These are phyloP conservation scores for Orgyia antiqua DNA, from an alignment of 2,888 invertebrate genomes.

Conservation along the genomic window DNA sequence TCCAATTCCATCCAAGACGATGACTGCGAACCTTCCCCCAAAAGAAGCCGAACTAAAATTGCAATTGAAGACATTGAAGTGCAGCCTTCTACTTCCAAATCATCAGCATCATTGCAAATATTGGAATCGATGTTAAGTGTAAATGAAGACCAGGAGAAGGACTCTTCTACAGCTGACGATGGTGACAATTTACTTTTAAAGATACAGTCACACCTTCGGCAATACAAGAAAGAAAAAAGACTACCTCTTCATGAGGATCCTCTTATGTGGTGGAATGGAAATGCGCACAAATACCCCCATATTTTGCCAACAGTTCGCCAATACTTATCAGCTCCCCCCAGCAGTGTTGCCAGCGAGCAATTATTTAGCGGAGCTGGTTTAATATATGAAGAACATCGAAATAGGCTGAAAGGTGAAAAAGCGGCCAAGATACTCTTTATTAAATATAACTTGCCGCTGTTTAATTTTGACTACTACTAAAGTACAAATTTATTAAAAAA, in stretches of 20 bases:
- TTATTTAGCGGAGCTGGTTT: conserved; percentile 14
- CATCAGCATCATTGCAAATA: conserved; percentile 16
- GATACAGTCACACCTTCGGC: conserved; percentile 11
- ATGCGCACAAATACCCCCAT: conserved; percentile 8
- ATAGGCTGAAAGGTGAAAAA: conserved; percentile 9
- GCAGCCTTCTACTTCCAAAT: conserved; percentile 13
- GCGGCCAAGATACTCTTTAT: conserved; percentile 3
- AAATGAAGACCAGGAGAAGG: conserved; percentile 15
- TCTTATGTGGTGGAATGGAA: conserved; percentile 12
- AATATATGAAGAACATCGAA: conserved; percentile 12
- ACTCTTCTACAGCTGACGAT: conserved; percentile 15
- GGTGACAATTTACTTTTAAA: conserved; percentile 11
- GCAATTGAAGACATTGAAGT: conserved; percentile 13
- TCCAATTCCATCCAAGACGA: conserved; percentile 12
- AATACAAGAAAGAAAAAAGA: conserved; percentile 16
- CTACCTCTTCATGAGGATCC: conserved; percentile 12
- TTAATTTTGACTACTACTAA: neutral
- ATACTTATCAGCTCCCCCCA: conserved; percentile 13
- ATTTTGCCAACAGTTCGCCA: conserved; percentile 5
- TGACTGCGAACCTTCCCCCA: conserved; percentile 13
- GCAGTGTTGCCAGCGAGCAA: conserved; percentile 17
- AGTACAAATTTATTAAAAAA: neutral
- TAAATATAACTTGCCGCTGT: conserved; percentile 1
- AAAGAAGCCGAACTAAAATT: conserved; percentile 18
- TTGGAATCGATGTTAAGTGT: conserved; percentile 16